A percentile compares a stretch with the other conserved stretches of the same genome.
phyloP scores from a whole-genome alignment of 2,888 invertebrate genomes.

The Helicoverpa assulta region DNA sequence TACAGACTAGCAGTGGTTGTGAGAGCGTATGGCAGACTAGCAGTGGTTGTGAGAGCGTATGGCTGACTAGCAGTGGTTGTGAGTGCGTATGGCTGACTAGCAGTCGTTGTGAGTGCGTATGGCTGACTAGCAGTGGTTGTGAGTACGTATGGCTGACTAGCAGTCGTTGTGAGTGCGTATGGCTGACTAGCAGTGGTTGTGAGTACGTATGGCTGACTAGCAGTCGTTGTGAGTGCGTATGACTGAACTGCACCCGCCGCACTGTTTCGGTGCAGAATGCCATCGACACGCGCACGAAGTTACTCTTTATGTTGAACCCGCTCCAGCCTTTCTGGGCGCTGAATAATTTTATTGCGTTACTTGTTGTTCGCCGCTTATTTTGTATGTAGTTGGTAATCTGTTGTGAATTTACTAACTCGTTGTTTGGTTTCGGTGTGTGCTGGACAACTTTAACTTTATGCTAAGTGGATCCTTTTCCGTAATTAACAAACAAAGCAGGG shows the following conservation, averaged over 20 bases:
- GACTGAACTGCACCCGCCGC: conserved; percentile 46
- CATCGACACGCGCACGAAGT: conserved; percentile 59
- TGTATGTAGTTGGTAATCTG: conserved; percentile 58
- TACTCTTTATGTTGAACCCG: conserved; percentile 53
- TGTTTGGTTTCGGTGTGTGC: conserved; percentile 46
- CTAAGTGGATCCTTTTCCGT: conserved; percentile 44
- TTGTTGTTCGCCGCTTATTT: conserved; percentile 62
- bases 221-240: conserved; percentile 13
- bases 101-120: conserved; percentile 13
- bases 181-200: conserved; percentile 6
- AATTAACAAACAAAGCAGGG: conserved; percentile 45
- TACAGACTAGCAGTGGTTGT: conserved; percentile 53
- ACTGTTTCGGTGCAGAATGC: conserved; percentile 58
- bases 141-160: conserved; percentile 8
- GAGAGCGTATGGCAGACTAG: too few species aligned
- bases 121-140: conserved; percentile 2
- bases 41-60: conserved; percentile 11
- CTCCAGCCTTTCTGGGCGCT: conserved; percentile 37
- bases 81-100: conserved; percentile 8
- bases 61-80: conserved; percentile 2
- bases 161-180: too few species aligned
- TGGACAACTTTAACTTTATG: conserved; percentile 43
- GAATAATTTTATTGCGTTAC: conserved; percentile 63
- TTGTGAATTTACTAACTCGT: conserved; percentile 55
- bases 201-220: conserved; percentile 35